A percentile compares a stretch with the other conserved stretches of the same genome.
These are phyloP conservation scores for Drosophila atroscutellata DNA, from an alignment of 2,888 invertebrate species.

Conservation along the genomic window DNA sequence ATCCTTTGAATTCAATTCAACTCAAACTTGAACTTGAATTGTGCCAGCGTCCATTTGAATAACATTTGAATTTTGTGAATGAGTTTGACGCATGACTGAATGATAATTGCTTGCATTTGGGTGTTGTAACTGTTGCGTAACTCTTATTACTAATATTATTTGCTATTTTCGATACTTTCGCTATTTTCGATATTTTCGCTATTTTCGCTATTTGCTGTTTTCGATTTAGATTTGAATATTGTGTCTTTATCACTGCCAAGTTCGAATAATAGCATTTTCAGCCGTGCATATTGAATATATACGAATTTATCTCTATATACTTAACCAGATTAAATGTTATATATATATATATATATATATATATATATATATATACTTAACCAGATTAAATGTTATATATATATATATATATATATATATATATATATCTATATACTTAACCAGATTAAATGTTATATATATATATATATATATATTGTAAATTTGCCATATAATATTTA, in stretches of 20 bases:
- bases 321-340: background rate
- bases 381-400: background rate
- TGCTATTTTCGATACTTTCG: too few relatives aligned
- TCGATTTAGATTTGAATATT: background rate
- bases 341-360: too few relatives aligned
- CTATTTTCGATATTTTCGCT: too few relatives aligned
- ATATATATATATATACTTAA: background rate
- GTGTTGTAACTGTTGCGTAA: background rate
- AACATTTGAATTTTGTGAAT: slow-evolving; percentile 17
- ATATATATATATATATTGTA: too few relatives aligned
- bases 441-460: background rate
- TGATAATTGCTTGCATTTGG: background rate
- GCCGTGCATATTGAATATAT: background rate
- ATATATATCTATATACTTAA: background rate
- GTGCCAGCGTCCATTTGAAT: background rate
- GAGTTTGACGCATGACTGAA: slow-evolving; percentile 3
- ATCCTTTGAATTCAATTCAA: background rate
- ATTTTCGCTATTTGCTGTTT: background rate
- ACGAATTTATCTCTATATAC: background rate
- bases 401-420: too few relatives aligned
- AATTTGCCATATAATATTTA: background rate
- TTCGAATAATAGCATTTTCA: too few relatives aligned
- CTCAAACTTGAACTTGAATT: slow-evolving; percentile 29
- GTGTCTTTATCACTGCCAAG: background rate
- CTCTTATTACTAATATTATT: background rate